A percentile compares a stretch with the other conserved stretches of the same genome.
These are phyloP conservation scores for Neotoma lepida DNA, from an alignment of 2,113 vertebrate species.

Conservation along the genomic window DNA sequence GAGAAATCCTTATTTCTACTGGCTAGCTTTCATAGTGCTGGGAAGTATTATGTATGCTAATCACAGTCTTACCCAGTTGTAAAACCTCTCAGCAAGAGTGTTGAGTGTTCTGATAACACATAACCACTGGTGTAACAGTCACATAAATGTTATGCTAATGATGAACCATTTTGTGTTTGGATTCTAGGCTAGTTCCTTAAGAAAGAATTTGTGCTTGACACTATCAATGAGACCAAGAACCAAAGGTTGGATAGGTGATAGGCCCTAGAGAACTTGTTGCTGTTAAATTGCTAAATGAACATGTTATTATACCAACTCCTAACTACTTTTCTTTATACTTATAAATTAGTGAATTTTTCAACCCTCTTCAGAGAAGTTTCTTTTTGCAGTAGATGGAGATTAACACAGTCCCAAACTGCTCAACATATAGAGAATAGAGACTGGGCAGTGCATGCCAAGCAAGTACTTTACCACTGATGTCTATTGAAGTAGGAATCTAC, in stretches of 20 bases:
- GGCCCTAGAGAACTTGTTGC: not conserved
- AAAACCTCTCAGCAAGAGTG: not conserved
- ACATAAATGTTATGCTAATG: not conserved
- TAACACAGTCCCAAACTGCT: not conserved
- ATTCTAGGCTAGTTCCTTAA: not conserved
- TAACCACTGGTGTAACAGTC: not conserved
- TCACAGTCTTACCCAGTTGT: not conserved
- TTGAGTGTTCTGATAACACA: not conserved
- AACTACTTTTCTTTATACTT: not conserved
- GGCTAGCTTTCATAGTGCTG: not conserved
- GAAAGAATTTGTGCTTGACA: not conserved
- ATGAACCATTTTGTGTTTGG: too few species aligned
- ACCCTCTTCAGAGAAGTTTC: too few species aligned
- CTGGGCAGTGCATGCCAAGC: fast-evolving
- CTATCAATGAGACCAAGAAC: not conserved
- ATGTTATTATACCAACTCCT: not conserved
- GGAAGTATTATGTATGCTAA: not conserved
- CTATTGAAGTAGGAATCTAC: too few species aligned
- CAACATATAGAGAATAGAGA: not conserved
- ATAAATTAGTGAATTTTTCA: not conserved
- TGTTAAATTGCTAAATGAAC: not conserved
- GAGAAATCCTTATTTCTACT: not conserved
- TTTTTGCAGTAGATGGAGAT: not conserved
- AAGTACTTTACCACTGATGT: not conserved
- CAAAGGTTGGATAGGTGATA: too few species aligned